A percentile compares a stretch with the other conserved stretches of the same genome.
Evolutionary conservation across 2,888 invertebrate genomes (phyloP).

Genomic region (Anarsia innoxiella): DNA sequence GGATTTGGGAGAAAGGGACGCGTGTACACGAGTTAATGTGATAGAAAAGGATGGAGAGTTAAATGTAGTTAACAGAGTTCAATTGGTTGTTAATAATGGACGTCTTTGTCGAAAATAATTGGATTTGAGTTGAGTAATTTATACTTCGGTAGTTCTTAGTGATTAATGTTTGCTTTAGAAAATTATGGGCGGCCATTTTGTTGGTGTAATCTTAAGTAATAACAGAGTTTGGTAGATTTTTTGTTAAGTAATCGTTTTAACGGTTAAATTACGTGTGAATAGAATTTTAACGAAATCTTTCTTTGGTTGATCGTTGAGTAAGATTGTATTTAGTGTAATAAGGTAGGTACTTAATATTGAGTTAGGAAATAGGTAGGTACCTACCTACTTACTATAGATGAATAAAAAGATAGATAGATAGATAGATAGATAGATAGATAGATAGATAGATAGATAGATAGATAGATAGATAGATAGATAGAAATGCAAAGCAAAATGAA

Average conservation of each 20-base stretch:
- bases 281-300: no score
- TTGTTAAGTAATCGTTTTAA: slow-evolving; percentile 16
- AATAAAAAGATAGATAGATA: no score
- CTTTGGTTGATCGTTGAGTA: no score
- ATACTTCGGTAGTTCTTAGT: slow-evolving; percentile 32
- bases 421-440: no score
- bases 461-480: no score
- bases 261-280: slow-evolving; percentile 8
- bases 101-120: slow-evolving; percentile 49
- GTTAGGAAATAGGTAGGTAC: no score
- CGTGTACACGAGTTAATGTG: slow-evolving; percentile 15
- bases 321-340: no score
- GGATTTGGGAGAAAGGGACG: slow-evolving; percentile 17
- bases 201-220: slow-evolving; percentile 20
- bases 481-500: no score
- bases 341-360: no score
- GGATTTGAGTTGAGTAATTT: slow-evolving; percentile 38
- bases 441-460: no score
- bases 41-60: slow-evolving; percentile 28
- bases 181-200: slow-evolving; percentile 39
- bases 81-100: slow-evolving; percentile 46
- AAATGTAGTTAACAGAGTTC: slow-evolving; percentile 39
- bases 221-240: slow-evolving; percentile 9
- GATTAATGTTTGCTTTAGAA: slow-evolving; percentile 50
- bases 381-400: no score